phyloP scores from a whole-genome alignment of 2,113 vertebrate genomes.

The Chauna torquata region DNA sequence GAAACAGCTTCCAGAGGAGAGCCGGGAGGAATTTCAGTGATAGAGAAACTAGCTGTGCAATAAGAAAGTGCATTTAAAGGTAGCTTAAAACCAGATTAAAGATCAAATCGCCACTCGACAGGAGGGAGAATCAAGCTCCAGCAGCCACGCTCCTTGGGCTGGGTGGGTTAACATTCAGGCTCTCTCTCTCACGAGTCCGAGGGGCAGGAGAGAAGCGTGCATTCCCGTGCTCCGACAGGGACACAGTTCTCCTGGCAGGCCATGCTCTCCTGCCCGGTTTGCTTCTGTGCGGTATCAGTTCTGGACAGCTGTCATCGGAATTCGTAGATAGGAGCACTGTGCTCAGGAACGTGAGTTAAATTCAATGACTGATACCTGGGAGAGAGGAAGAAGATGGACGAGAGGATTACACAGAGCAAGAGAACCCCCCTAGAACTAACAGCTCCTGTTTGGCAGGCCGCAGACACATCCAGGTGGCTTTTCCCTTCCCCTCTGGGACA shows the following conservation, averaged over 20 bases:
- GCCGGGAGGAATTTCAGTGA: conserved; percentile 60
- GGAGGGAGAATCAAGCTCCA: conserved; percentile 53
- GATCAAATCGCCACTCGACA: conserved; percentile 69
- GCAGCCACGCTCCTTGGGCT: conserved; percentile 55
- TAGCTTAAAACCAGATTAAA: conserved; percentile 75
- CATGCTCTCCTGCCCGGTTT: conserved; percentile 68
- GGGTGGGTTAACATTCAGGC: conserved; percentile 70
- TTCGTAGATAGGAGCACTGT: conserved; percentile 95
- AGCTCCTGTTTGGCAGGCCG: not conserved
- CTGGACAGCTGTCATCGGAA: conserved; percentile 89
- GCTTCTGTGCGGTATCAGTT: conserved; percentile 57
- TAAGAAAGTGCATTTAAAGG: conserved; percentile 76
- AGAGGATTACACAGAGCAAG: not conserved
- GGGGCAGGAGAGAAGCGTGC: conserved; percentile 69
- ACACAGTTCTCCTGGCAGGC: conserved; percentile 71
- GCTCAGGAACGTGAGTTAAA: conserved; percentile 91
- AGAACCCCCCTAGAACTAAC: not conserved
- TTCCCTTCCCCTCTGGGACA: not conserved
- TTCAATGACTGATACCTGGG: conserved; percentile 97
- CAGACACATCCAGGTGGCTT: not conserved
- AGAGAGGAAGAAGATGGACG: not conserved
- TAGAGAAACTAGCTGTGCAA: conserved; percentile 75
- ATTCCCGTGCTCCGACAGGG: conserved; percentile 69
- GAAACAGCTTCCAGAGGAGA: conserved; percentile 51
- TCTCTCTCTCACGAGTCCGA: conserved; percentile 72